phyloP scores from a whole-genome alignment of 2,888 invertebrate genomes.

The Rutpela maculata region DNA sequence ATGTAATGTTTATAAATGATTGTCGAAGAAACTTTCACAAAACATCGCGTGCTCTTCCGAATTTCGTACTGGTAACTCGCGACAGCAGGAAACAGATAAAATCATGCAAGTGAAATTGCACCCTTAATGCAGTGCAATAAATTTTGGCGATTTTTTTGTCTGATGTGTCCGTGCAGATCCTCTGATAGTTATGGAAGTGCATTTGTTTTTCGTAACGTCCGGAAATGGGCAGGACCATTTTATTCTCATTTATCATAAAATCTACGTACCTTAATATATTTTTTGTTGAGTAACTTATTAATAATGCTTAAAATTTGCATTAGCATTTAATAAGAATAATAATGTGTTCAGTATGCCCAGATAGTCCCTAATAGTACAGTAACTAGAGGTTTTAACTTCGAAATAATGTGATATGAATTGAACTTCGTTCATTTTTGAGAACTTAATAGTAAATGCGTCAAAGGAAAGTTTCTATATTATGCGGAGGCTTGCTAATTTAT shows the following conservation, averaged over 20 bases:
- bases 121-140: conserved; percentile 53
- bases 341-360: too few species aligned
- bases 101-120: conserved; percentile 54
- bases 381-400: too few species aligned
- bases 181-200: conserved; percentile 50
- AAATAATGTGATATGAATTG: too few species aligned
- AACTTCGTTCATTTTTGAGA: too few species aligned
- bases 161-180: conserved; percentile 45
- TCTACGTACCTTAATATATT: background rate
- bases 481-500: too few species aligned
- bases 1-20: conserved; percentile 13
- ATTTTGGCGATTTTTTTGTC: conserved; percentile 46
- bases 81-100: conserved; percentile 51
- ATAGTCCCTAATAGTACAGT: too few species aligned
- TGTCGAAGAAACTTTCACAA: conserved; percentile 34
- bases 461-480: too few species aligned
- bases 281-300: background rate
- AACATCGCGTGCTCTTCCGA: conserved; percentile 38
- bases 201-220: conserved; percentile 43
- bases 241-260: conserved; percentile 41
- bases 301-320: too few species aligned
- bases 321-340: too few species aligned
- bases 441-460: too few species aligned
- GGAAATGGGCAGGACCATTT: conserved; percentile 38
- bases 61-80: conserved; percentile 30